These are phyloP conservation scores for Gulo gulo DNA, from an alignment of 2,113 vertebrate genomes.

Conservation along the genomic window DNA sequence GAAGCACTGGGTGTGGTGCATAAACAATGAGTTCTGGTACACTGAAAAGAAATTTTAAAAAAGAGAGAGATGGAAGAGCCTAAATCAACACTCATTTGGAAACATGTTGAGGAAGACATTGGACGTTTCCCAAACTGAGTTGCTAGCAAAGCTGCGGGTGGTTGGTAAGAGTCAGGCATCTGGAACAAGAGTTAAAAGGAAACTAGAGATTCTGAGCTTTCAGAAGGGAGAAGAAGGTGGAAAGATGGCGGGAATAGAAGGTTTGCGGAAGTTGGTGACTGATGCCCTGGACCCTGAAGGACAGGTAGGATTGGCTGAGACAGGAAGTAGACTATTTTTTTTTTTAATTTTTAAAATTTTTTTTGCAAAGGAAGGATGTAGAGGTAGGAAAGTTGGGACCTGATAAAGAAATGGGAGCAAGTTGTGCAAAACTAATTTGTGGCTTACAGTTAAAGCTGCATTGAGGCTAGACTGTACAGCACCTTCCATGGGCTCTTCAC, in stretches of 20 bases:
- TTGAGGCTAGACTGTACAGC: neutral
- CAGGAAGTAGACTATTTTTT: neutral
- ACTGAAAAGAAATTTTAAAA: too few species aligned
- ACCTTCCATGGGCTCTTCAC: neutral
- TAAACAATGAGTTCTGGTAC: too few species aligned
- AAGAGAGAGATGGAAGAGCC: neutral
- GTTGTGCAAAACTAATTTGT: neutral
- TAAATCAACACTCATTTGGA: neutral
- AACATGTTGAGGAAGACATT: neutral
- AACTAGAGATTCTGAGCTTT: neutral
- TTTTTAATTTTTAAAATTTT: neutral
- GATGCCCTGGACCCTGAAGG: neutral
- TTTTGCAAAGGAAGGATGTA: neutral
- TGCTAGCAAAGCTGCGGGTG: neutral
- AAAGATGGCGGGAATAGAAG: neutral
- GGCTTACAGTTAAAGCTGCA: neutral
- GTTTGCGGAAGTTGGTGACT: neutral
- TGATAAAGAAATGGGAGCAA: neutral
- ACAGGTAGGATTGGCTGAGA: neutral
- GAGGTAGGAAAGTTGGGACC: neutral
- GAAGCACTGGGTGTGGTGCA: too few species aligned
- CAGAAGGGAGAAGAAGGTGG: neutral
- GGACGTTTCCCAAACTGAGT: neutral
- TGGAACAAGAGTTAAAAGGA: neutral
- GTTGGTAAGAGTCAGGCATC: neutral